phyloP scores from a whole-genome alignment of 35 echinoderm and acorn worm species.

The Heliocidaris tuberculata region DNA sequence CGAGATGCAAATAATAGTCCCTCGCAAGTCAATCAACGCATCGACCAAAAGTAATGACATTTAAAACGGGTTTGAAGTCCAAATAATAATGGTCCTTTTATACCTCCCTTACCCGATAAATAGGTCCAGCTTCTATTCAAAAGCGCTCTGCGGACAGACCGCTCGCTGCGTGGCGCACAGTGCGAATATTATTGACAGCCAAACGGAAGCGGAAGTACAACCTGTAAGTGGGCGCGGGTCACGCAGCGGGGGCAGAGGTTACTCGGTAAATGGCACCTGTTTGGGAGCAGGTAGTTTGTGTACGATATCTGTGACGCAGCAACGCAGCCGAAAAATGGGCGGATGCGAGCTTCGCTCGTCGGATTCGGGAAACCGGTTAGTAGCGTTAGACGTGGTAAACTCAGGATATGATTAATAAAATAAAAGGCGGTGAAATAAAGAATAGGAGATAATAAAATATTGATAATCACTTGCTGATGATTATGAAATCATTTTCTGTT shows the following conservation, averaged over 20 bases:
- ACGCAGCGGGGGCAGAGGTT: constrained; percentile 35
- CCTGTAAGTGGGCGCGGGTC: constrained; percentile 1
- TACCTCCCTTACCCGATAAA: background rate
- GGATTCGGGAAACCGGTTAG: background rate
- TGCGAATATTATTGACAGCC: background rate
- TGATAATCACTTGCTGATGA: too few species aligned
- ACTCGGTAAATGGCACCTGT: constrained; percentile 45
- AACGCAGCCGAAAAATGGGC: background rate
- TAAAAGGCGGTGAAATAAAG: background rate
- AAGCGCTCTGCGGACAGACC: background rate
- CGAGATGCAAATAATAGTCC: background rate
- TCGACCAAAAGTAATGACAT: background rate
- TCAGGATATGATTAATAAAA: background rate
- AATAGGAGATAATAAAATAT: background rate
- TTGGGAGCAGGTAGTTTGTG: background rate
- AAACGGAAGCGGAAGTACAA: constrained; percentile 49
- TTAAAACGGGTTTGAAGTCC: background rate
- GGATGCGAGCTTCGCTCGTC: background rate
- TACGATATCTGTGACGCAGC: background rate
- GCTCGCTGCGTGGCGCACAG: constrained; percentile 8
- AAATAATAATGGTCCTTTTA: background rate
- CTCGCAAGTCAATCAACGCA: background rate
- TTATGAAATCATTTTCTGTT: too few species aligned
- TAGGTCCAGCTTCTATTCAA: background rate
- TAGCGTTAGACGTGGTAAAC: background rate